phyloP scores from a whole-genome alignment of 2,797 vertebrate species.

The Zenarchopterus dispar region DNA sequence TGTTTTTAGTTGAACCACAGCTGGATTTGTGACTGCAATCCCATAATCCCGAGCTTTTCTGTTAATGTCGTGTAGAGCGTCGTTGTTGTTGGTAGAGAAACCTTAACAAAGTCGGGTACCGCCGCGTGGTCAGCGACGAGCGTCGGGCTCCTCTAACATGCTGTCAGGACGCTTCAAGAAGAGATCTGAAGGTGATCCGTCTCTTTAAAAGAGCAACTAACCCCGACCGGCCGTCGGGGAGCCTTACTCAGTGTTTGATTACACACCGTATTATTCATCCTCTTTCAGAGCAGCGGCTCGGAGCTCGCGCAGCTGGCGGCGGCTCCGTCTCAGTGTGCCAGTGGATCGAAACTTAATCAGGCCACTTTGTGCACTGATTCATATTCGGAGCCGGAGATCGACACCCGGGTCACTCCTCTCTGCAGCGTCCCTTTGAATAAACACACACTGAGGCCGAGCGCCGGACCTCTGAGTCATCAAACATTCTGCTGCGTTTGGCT shows the following conservation, averaged over 20 bases:
- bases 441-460: constrained; percentile 42
- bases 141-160: constrained; percentile 9
- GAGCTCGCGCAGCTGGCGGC: constrained; percentile 28
- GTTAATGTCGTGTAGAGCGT: too few species aligned
- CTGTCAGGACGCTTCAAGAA: constrained; percentile 37
- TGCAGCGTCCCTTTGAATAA: constrained; percentile 55
- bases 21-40: too few species aligned
- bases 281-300: constrained; percentile 50
- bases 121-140: neutral
- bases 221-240: constrained; percentile 43
- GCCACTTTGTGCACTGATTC: constrained; percentile 59
- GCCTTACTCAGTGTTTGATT: constrained; percentile 69
- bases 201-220: constrained; percentile 57
- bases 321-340: constrained; percentile 25
- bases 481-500: constrained; percentile 54
- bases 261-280: constrained; percentile 67
- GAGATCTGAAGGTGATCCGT: constrained; percentile 43
- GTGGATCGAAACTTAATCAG: constrained; percentile 77
- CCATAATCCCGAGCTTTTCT: too few species aligned
- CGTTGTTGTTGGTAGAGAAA: too few species aligned
- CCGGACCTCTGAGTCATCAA: constrained; percentile 58
- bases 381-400: constrained; percentile 51
- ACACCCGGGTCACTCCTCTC: constrained; percentile 43
- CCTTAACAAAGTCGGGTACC: too few species aligned
- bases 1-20: too few species aligned